phyloP scores from a whole-genome alignment of 35 echinoderm and acorn worm species.

The Nesometra sesokonis region DNA sequence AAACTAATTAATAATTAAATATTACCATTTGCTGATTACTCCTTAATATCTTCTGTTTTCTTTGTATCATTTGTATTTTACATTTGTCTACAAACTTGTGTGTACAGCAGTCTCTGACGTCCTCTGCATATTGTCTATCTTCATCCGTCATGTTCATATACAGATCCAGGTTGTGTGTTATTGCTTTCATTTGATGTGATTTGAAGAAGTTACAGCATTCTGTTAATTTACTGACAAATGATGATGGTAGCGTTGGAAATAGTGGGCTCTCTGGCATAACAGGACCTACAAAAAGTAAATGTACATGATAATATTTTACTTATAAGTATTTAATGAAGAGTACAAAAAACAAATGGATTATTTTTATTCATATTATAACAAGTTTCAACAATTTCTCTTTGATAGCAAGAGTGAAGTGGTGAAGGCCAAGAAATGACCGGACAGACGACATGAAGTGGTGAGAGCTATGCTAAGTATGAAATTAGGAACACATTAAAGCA shows the following conservation, averaged over 20 bases:
- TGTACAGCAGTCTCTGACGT: slow-evolving; percentile 36
- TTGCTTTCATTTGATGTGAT: slow-evolving; percentile 27
- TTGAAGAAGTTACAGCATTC: slow-evolving; percentile 38
- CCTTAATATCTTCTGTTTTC: slow-evolving; percentile 21
- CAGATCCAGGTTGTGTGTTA: slow-evolving; percentile 38
- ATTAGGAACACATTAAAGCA: too few species aligned
- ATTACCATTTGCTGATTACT: slow-evolving; percentile 8
- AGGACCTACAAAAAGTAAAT: slow-evolving; percentile 13
- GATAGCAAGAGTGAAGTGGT: too few species aligned
- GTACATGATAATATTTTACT: too few species aligned
- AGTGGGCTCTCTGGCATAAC: not conserved
- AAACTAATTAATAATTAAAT: not conserved
- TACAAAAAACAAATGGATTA: too few species aligned
- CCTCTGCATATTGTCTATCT: slow-evolving; percentile 18
- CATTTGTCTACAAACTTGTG: slow-evolving; percentile 30
- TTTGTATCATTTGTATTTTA: slow-evolving; percentile 17
- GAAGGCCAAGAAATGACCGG: too few species aligned
- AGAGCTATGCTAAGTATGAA: too few species aligned
- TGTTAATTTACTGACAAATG: slow-evolving; percentile 36
- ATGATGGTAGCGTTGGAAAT: slow-evolving; percentile 14
- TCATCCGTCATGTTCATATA: not conserved
- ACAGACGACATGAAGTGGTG: too few species aligned
- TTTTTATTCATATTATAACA: too few species aligned
- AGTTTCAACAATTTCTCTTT: too few species aligned
- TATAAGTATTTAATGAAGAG: too few species aligned